Percentiles rank a stretch among this genome's conserved stretches.
phyloP scores from a whole-genome alignment of 2,797 vertebrate species.

The Anabacerthia variegaticeps region DNA sequence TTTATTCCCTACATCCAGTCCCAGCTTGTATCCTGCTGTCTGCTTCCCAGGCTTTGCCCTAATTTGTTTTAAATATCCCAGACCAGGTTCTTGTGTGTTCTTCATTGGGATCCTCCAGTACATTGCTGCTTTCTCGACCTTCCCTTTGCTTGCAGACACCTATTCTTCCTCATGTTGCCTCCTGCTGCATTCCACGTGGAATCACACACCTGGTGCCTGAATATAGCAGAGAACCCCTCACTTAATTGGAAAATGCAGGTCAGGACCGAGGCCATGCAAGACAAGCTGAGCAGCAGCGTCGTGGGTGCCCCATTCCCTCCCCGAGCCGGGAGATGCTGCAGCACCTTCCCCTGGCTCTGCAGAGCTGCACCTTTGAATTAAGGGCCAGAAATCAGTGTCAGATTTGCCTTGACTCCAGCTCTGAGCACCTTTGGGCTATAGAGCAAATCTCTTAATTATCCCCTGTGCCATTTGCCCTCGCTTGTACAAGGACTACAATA shows the following conservation, averaged over 20 bases:
- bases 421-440: neutral
- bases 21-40: neutral
- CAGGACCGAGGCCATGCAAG: neutral
- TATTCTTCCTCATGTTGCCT: neutral
- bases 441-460: slow-evolving; percentile 55
- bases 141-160: neutral
- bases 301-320: neutral
- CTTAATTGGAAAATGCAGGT: neutral
- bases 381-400: slow-evolving; percentile 18
- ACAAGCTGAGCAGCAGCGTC: neutral
- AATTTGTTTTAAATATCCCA: neutral
- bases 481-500: neutral
- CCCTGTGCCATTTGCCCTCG: neutral
- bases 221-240: neutral
- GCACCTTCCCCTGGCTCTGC: neutral
- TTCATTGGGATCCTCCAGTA: neutral
- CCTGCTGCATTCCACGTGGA: neutral
- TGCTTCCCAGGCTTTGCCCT: neutral
- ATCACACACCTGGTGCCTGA: neutral
- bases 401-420: neutral
- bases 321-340: neutral
- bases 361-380: neutral
- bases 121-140: rapidly evolving
- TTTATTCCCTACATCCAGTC: neutral
- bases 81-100: neutral